phyloP scores from a whole-genome alignment of 2,797 vertebrate genomes.

The Hypotaenidia philippensis region DNA sequence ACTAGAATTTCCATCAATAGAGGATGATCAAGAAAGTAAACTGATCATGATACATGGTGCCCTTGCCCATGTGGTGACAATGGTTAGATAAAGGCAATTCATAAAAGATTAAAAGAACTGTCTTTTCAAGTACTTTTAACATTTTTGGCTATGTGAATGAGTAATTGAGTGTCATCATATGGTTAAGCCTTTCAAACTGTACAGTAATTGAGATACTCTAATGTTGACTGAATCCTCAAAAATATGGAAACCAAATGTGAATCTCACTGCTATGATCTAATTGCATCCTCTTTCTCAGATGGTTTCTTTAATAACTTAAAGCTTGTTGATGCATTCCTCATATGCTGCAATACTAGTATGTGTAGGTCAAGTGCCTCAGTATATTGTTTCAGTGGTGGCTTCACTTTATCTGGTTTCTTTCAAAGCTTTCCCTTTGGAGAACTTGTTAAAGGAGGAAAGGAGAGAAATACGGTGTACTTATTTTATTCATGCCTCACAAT shows the following conservation, averaged over 20 bases:
- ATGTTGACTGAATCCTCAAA: constrained; percentile 50
- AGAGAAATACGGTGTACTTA: not conserved
- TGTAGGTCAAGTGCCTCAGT: not conserved
- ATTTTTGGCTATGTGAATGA: constrained; percentile 45
- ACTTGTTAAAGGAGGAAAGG: not conserved
- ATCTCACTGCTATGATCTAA: constrained; percentile 60
- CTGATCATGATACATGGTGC: not conserved
- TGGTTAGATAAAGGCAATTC: constrained; percentile 58
- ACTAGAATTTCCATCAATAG: not conserved
- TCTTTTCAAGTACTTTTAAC: constrained; percentile 56
- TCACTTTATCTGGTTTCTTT: not conserved
- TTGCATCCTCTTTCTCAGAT: constrained; percentile 66
- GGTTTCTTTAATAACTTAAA: constrained; percentile 66
- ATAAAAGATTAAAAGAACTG: constrained; percentile 67
- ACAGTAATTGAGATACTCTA: constrained; percentile 69
- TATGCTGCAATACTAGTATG: constrained; percentile 11
- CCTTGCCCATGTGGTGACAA: constrained; percentile 39
- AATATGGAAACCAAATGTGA: constrained; percentile 78
- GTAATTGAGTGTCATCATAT: constrained; percentile 61
- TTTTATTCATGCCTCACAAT: not conserved
- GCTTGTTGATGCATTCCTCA: constrained; percentile 47
- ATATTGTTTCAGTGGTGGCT: constrained; percentile 15
- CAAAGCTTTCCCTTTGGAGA: not conserved
- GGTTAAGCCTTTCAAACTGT: constrained; percentile 58
- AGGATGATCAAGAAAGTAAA: constrained; percentile 7